Evolutionary conservation across 2,113 vertebrate genomes (phyloP), one percentile per base, ranked within the genome.

Genomic region (Crotophaga sulcirostris): DNA sequence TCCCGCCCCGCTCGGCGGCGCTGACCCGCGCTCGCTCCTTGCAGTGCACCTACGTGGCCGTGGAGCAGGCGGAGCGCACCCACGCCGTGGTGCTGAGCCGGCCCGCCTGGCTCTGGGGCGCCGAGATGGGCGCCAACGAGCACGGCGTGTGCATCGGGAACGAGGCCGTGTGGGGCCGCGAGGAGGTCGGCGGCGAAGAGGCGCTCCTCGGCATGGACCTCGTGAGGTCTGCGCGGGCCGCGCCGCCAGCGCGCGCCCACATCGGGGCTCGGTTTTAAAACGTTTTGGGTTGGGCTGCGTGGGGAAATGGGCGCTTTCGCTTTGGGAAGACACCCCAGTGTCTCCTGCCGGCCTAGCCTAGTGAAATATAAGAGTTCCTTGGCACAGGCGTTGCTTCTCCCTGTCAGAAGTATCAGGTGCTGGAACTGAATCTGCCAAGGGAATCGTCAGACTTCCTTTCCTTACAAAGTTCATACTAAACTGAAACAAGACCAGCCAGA

Each of bases 71-170:
- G 13, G 87, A 91, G 36, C 94, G 98, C 87, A 99, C 99, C 1
- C 94, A 98, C 76, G 98, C 98, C 44, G 98, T 99, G 86, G 98
- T 99, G 31, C 97, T 99, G 96, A 99, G 99, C 97, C 99, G 97
- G n/a, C 99, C 99, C 44, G 97, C 99, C 2, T 99, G 99, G 99
- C 96, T 99, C 40, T 99, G 99, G 99, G 99, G 99, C 3, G 99
- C 99, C 33, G 99, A 99, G 97, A 99, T 99, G 99, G 99, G 99
- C 7, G 99, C 99, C 63, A 99, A 99, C 94, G 99, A 99, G 73
- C 98, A 99, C 93, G 99, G 99, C 88, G 98, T 99, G 62, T 99
- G 99, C 95, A 98, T 99, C 94, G 99, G 99, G 31, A 99, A 99
- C 89, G 99, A 99, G 95, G 99, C 99, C 3, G 98, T 99, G 25